Percentiles rank a stretch among this genome's conserved stretches.
phyloP scores from a whole-genome alignment of 2,797 vertebrate genomes.

The Zalophus californianus region DNA sequence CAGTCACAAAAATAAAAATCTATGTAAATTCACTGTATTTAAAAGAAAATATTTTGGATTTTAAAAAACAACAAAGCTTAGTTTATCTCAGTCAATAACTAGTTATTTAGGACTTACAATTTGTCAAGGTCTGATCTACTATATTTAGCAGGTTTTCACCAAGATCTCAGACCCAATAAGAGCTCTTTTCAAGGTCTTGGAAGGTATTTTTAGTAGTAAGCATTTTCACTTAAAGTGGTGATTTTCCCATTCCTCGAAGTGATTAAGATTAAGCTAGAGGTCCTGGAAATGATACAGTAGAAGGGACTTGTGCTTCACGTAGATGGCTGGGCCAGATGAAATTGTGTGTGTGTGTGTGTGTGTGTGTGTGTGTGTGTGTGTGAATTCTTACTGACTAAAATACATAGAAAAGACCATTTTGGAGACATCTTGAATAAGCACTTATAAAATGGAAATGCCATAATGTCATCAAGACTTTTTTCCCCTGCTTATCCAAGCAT shows the following conservation, averaged over 20 bases:
- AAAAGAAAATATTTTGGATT: background rate
- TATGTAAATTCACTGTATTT: background rate
- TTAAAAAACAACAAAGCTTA: background rate
- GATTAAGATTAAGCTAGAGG: background rate
- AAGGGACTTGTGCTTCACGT: background rate
- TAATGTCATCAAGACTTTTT: constrained; percentile 56
- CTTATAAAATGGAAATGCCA: constrained; percentile 36
- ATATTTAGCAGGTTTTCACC: background rate
- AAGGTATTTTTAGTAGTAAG: background rate
- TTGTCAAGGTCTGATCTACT: background rate
- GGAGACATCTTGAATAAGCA: background rate
- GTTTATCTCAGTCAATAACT: background rate
- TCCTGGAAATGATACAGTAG: background rate
- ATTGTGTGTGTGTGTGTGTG: too few species aligned
- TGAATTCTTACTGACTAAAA: background rate
- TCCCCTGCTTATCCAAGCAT: constrained; percentile 81
- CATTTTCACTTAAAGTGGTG: background rate
- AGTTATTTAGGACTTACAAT: background rate
- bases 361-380: background rate
- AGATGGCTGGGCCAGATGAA: background rate
- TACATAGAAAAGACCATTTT: background rate
- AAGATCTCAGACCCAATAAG: background rate
- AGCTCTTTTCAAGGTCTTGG: background rate
- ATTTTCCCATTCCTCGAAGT: background rate
- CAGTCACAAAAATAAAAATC: background rate